A percentile compares a stretch with the other conserved stretches of the same genome.
These are phyloP conservation scores for Craterocephalus amniculus DNA, from an alignment of 2,797 vertebrate genomes.

Conservation along the genomic window DNA sequence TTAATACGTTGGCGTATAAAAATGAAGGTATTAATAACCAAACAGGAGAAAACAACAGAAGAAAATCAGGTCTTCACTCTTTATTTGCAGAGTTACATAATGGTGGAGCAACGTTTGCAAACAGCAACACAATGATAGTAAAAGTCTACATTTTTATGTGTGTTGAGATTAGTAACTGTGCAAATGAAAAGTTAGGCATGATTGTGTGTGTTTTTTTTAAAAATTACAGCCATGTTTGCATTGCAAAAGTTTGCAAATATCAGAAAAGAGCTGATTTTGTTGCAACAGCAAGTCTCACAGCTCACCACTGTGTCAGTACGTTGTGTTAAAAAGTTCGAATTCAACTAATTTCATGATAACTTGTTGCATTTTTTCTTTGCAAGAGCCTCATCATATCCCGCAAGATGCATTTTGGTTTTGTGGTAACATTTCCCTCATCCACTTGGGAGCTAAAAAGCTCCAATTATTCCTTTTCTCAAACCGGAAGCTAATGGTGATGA, in stretches of 20 bases:
- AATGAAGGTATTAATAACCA: too few relatives aligned
- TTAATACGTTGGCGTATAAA: too few relatives aligned
- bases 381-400: not conserved
- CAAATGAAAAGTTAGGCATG: too few relatives aligned
- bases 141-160: not conserved
- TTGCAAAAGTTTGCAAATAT: not conserved
- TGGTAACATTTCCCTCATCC: constrained; percentile 35
- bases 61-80: too few relatives aligned
- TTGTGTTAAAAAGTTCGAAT: too few relatives aligned
- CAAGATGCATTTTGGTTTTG: constrained; percentile 28
- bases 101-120: not conserved
- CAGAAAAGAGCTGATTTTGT: not conserved
- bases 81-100: not conserved
- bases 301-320: too few relatives aligned
- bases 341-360: constrained; percentile 12
- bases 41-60: too few relatives aligned
- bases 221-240: too few relatives aligned
- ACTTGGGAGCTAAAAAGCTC: constrained; percentile 18
- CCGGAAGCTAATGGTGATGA: constrained; percentile 44
- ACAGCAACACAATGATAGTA: not conserved
- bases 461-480: constrained; percentile 45
- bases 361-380: not conserved
- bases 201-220: too few relatives aligned
- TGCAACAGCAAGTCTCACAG: not conserved
- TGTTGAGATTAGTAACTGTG: too few relatives aligned